Base-by-base conservation (phyloP, 2,888 invertebrate species). In the Sylvicola cinctus region DNA sequence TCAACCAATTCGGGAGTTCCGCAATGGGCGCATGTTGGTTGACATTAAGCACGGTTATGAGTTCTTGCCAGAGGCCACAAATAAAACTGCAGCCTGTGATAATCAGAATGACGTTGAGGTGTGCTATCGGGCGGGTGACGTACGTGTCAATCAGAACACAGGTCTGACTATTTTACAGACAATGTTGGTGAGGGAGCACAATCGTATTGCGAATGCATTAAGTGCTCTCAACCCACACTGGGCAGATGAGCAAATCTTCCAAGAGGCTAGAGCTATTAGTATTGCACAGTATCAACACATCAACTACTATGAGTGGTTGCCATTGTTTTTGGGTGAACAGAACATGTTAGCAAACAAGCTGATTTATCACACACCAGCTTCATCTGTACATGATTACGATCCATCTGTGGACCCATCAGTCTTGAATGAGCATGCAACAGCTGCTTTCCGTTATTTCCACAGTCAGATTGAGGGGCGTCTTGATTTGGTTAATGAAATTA, bases 51-150 rank as follows among this genome's bases (percentile, higher is more conserved):
- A 65, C 31, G 73, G 75, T 1, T 66, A 66, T 28, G 69, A 76
- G 45, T 83, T 74, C 73, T 66, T 75, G 2, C 83, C 84, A 1
- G 61, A 72, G 36, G 65, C 66, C 23, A 60, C 61, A 10, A 84
- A 83, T 49, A 63, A 69, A 4, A 70, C 74, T 1, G 62, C 68
- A n/a, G 66, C 69, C 16, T 84, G 84, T 48, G 70, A 71, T 45
- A 65, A 68, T 1, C 63, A 65, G 38, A 64, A 66, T 23, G 54
- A 62, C 1, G 65, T 63, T 38, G 78, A 81, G 51, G 67, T 77
- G 25, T 85, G 85, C 50, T 85, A 83, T 49, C 54, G 70, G 40
- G 65, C 77, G 33, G 83, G 83, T 5, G 62, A 62, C 42, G 45
- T 50, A 10, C 53, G 62, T n/a, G 54, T 57, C 1, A 62, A 62